Evolutionary conservation across 2,113 vertebrate genomes (phyloP).

Genomic region (Ginglymostoma cirratum): DNA sequence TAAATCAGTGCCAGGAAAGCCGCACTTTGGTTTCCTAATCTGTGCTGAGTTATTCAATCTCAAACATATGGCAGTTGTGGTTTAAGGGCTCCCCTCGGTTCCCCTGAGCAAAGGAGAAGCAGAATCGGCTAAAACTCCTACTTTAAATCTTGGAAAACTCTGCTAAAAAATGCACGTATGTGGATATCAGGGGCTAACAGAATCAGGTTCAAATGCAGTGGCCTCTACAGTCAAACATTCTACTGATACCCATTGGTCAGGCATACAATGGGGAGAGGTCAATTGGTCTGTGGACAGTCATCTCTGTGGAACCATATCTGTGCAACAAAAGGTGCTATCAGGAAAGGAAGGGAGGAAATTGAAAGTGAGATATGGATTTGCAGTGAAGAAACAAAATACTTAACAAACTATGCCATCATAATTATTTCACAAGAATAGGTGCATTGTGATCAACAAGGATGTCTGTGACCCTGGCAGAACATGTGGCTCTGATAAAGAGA

Average conservation of each 20-base stretch:
- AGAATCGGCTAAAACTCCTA: neutral
- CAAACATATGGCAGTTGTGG: neutral
- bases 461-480: neutral
- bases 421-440: neutral
- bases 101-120: neutral
- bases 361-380: neutral
- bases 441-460: neutral
- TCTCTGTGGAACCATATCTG: neutral
- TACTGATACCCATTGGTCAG: neutral
- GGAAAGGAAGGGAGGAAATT: neutral
- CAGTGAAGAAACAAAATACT: neutral
- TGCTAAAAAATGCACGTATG: neutral
- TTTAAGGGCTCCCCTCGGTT: neutral
- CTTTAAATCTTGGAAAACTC: neutral
- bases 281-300: neutral
- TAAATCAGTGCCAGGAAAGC: neutral
- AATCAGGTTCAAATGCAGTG: neutral
- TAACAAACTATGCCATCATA: neutral
- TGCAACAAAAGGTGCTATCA: neutral
- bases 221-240: neutral
- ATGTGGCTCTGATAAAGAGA: neutral
- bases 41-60: neutral
- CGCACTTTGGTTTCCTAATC: neutral
- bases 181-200: neutral
- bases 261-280: neutral